Conservation (phyloP, 2,888 invertebrate species). For the Athrips mouffetella region DNA sequence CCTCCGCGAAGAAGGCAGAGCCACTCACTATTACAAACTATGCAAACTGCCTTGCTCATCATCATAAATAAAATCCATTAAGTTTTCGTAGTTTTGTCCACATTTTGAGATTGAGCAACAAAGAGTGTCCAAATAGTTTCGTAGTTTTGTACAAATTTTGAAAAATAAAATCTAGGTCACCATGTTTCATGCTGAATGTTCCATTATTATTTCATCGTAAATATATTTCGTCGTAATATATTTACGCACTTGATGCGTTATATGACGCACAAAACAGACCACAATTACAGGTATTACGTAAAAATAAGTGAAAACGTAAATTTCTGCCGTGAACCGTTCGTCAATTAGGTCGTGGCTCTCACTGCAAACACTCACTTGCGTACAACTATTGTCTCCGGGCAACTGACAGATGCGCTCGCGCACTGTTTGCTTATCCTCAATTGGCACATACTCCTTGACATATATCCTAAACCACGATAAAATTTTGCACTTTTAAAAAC, state of each 20-base stretch:
- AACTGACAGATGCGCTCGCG: slow-evolving; percentile 37
- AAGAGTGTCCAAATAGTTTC: no score
- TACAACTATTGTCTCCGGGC: slow-evolving; percentile 34
- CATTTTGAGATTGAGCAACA: no score
- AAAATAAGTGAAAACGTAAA: slow-evolving; percentile 13
- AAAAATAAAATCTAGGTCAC: no score
- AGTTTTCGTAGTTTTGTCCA: no score
- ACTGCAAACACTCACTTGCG: slow-evolving; percentile 28
- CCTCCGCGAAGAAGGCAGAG: no score
- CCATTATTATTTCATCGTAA: neutral
- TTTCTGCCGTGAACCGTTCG: slow-evolving; percentile 18
- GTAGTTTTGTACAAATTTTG: no score
- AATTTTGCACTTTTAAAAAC: no score
- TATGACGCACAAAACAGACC: neutral
- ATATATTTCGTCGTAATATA: neutral
- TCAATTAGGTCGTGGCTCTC: slow-evolving; percentile 38
- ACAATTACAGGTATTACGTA: slow-evolving; percentile 2
- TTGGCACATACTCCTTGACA: slow-evolving; percentile 48
- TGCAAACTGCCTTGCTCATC: no score
- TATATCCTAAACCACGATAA: slow-evolving; percentile 20
- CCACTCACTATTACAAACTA: no score
- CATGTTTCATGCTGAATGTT: no score
- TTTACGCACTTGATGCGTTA: neutral
- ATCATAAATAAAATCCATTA: no score
- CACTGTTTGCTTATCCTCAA: slow-evolving; percentile 51